Evolutionary conservation across 2,888 invertebrate genomes (phyloP), one percentile per base, ranked within the genome.

Genomic region (Pammene aurita): DNA sequence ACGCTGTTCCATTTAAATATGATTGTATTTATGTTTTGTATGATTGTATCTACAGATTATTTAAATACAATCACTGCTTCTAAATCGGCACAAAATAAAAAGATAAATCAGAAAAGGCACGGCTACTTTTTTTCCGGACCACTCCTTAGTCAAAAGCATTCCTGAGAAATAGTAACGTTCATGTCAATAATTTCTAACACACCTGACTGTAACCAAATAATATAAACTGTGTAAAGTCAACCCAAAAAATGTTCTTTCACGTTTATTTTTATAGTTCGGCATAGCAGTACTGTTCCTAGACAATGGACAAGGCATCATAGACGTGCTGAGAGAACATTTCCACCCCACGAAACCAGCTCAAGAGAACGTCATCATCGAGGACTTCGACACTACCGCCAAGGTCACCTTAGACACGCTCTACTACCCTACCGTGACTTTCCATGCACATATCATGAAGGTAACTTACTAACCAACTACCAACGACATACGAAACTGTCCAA

Each of bases 401-500:
- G 82, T 92, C 0, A 84, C 83, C 0, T 60, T 93, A 0, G 92
- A 93, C 70, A 92, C 93, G 0, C 73, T 93, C 9, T 93, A 93
- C 75, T 92, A 92, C 70, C 90, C 92, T 0, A 92, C 93, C 0
- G 82, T 93, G 7, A 87, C 86, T 0, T 93, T 93, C 77, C 80
- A 88, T 58, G 84, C 88, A 0, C 88, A 87, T 75, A 79, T 93
- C 42, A 86, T 88, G 84, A 93, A 93, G 90, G 93, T 92, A 71
- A 71, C 67, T 72, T 34, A 35, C 5, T 52, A 11, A 42, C 10
- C 11, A 2, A 38, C 9, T 5, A 38, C 7, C 6, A 38, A 9
- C 6, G 6, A 38, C 26, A 26, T 26, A 26, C 1, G 1, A 26
- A 26, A 26, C 26, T 26, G 1, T 26, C 4, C 26, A n/a, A n/a